Evolutionary conservation across 92 coral and sea anemone genomes (phyloP), one percentile per base, ranked within the genome.

Genomic region (Isaurus tuberculatus): DNA sequence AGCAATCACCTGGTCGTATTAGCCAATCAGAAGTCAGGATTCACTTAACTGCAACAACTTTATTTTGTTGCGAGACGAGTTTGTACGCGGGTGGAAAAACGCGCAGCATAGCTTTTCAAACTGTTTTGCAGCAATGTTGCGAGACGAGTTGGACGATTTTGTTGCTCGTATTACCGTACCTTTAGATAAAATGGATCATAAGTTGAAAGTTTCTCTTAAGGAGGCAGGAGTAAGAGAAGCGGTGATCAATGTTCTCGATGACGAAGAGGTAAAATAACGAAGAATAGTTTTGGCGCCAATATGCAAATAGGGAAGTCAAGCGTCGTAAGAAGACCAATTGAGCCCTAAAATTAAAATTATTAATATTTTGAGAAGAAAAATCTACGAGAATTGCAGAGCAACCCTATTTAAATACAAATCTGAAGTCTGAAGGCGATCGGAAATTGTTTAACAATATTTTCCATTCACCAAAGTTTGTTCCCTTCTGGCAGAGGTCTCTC

Each of bases 261-360:
- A 53, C 22, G 63, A 53, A 53, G 63, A 53, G 25, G 63, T 53
- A 53, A 53, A 20, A 53, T 8, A 53, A 53, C 63, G 27, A 53
- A n/a, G 25, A 53, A 53, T 25, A 53, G 63, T 53, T 53, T 53
- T 53, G 63, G 63, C 63, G 63, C 25, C 63, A 53, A 53, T 53
- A 53, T 53, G 25, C 63, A 53, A 53, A 53, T 53, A 53, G n/a
- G 63, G 63, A 53, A 53, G 14, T 49, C 58, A 49, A 49, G 23
- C 58, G 17, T 49, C 23, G 23, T 49, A 49, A 49, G 27, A 53
- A 53, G 22, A 53, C 63, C 63, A 53, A 53, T 16, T 53, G 22
- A 53, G 63, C 63, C 63, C 63, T 53, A 25, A 53, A 53, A 53
- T 53, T 53, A 53, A 53, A 53, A 53, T 53, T 53, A 53, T 53